phyloP scores from a whole-genome alignment of 1,140 invertebrate species.

The Cyrtorhinus lividipennis region DNA sequence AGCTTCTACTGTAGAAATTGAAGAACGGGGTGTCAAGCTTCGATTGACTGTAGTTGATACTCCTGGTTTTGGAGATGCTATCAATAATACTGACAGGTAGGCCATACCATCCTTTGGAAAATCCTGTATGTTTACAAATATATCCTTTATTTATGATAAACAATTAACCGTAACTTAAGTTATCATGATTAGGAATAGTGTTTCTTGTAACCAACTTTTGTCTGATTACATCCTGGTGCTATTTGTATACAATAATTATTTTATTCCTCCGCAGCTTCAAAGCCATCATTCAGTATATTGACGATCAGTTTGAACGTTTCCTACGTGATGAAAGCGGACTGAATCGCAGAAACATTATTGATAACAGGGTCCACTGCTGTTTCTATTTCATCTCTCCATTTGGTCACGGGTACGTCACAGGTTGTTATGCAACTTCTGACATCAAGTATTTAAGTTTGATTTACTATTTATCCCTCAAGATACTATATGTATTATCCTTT shows the following conservation, averaged over 20 bases:
- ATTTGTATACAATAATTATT: too few relatives aligned
- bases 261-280: conserved; percentile 57
- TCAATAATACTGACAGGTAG: conserved; percentile 77
- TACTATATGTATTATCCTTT: neutral
- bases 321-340: conserved; percentile 80
- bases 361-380: conserved; percentile 90
- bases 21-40: conserved; percentile 80
- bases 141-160: neutral
- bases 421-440: neutral
- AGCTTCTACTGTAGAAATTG: conserved; percentile 85
- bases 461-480: neutral
- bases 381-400: conserved; percentile 99
- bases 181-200: neutral
- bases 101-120: too few relatives aligned
- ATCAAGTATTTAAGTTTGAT: neutral
- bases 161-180: neutral
- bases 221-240: too few relatives aligned
- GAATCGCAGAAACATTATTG: conserved; percentile 79
- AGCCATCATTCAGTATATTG: conserved; percentile 83
- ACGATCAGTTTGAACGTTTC: conserved; percentile 87
- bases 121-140: too few relatives aligned
- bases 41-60: conserved; percentile 88
- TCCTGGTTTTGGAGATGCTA: conserved; percentile 97
- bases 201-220: too few relatives aligned
- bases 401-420: conserved; percentile 86